Percentiles rank a stretch among this genome's conserved stretches.
Evolutionary conservation across 2,888 invertebrate species (phyloP).

Genomic region (Eumerus sabulonum): DNA sequence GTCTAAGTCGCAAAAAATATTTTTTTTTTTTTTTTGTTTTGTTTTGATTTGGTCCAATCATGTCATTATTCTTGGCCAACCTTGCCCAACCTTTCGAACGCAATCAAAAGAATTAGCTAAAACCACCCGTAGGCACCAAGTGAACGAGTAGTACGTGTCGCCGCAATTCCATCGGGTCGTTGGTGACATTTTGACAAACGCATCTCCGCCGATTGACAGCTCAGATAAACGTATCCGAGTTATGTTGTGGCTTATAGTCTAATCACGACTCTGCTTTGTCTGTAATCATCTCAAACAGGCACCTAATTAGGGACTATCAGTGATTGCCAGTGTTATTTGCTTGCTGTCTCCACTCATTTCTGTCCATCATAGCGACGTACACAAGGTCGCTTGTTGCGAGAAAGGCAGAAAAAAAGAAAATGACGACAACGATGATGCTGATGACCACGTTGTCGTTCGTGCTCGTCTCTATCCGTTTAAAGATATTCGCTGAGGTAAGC

Average conservation of each 20-base stretch:
- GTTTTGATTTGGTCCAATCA: constrained; percentile 12
- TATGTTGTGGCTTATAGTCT: constrained; percentile 10
- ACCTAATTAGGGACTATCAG: constrained; percentile 53
- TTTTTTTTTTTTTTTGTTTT: too few species aligned
- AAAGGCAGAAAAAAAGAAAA: constrained; percentile 7
- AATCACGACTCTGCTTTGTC: constrained; percentile 33
- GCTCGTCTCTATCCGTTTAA: constrained; percentile 17
- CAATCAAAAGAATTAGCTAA: constrained; percentile 42
- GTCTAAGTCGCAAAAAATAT: constrained; percentile 34
- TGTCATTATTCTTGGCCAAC: constrained; percentile 15
- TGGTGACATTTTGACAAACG: constrained; percentile 49
- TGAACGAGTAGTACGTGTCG: constrained; percentile 48
- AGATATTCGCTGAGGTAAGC: too few species aligned
- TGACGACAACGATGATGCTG: constrained; percentile 14
- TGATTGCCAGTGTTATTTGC: constrained; percentile 23
- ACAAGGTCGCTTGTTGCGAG: constrained; percentile 47
- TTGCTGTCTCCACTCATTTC: background rate
- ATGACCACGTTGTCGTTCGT: constrained; percentile 31
- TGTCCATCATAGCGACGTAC: constrained; percentile 1
- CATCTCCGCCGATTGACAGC: constrained; percentile 55
- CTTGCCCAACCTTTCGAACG: constrained; percentile 32
- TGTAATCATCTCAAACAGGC: constrained; percentile 34
- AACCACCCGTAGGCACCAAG: constrained; percentile 48
- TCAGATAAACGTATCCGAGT: constrained; percentile 29
- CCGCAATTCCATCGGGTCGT: constrained; percentile 19